These are phyloP conservation scores for Ginglymostoma cirratum DNA, from an alignment of 2,113 vertebrate genomes.

Conservation along the genomic window DNA sequence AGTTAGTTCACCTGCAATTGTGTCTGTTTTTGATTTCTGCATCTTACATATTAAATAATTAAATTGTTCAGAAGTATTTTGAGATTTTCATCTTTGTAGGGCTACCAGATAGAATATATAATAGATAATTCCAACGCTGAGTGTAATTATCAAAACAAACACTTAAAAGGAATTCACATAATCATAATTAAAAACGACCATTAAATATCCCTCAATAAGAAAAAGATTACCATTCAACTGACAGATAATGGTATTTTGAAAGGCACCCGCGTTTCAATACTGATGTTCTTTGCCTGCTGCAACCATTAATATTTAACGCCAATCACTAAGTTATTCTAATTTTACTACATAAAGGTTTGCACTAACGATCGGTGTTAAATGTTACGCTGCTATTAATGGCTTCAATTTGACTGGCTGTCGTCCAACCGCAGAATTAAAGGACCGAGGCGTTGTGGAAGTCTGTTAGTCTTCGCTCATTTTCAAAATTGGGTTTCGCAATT, in stretches of 20 bases:
- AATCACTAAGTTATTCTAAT: conserved; percentile 54
- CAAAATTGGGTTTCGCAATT: conserved; percentile 39
- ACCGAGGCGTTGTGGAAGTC: conserved; percentile 41
- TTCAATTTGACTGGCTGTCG: conserved; percentile 42
- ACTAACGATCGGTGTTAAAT: conserved; percentile 56
- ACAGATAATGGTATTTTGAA: not conserved
- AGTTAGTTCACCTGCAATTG: not conserved
- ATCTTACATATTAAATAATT: not conserved
- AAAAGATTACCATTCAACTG: not conserved
- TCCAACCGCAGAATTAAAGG: conserved; percentile 31
- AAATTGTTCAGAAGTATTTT: not conserved
- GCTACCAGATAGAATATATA: not conserved
- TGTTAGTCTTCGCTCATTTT: conserved; percentile 47
- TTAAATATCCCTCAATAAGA: conserved; percentile 21
- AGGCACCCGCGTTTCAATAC: conserved; percentile 2
- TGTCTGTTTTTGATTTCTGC: not conserved
- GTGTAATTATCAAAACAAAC: conserved; percentile 25
- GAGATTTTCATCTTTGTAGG: not conserved
- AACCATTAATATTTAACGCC: conserved; percentile 65
- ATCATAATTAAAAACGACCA: conserved; percentile 29
- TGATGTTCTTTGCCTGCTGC: conserved; percentile 42
- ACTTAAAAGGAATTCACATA: not conserved
- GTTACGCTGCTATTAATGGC: conserved; percentile 43
- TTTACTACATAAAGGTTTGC: conserved; percentile 69
- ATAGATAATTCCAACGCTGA: not conserved